phyloP scores from a whole-genome alignment of 2,888 invertebrate species.

The Lottia scabra region DNA sequence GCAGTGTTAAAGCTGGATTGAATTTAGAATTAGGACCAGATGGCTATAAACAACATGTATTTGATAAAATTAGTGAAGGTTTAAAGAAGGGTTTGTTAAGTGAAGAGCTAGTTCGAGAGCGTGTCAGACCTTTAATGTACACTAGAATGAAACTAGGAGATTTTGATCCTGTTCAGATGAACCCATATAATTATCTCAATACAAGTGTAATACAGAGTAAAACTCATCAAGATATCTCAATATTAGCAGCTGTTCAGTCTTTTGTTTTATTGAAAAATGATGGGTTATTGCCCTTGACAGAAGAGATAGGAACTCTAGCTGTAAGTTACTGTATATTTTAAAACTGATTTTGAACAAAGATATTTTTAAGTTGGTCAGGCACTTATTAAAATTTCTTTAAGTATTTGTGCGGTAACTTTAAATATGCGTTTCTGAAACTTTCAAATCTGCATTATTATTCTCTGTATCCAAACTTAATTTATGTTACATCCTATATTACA shows the following conservation, averaged over 20 bases:
- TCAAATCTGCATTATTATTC: no score
- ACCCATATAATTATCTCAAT: constrained; percentile 42
- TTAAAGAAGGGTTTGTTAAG: constrained; percentile 21
- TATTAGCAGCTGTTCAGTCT: constrained; percentile 39
- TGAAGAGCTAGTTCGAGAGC: constrained; percentile 17
- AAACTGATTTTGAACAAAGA: not conserved
- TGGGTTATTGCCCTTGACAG: constrained; percentile 29
- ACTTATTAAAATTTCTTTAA: no score
- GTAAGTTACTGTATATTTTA: not conserved
- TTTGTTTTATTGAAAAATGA: constrained; percentile 51
- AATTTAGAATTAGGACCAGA: constrained; percentile 48
- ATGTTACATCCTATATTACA: constrained; percentile 24
- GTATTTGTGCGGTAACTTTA: no score
- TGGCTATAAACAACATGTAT: constrained; percentile 31
- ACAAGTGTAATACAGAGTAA: constrained; percentile 39
- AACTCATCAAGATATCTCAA: constrained; percentile 37
- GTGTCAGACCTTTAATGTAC: constrained; percentile 30
- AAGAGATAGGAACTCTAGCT: not conserved
- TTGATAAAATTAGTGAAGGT: constrained; percentile 33
- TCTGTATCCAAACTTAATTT: not conserved
- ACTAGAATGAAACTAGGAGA: constrained; percentile 36
- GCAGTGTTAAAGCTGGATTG: constrained; percentile 45
- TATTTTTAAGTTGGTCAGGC: no score
- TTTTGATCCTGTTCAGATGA: constrained; percentile 41
- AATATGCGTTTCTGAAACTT: no score